phyloP scores from a whole-genome alignment of 2,888 invertebrate species.

The Rhagophthalmus giganteus region DNA sequence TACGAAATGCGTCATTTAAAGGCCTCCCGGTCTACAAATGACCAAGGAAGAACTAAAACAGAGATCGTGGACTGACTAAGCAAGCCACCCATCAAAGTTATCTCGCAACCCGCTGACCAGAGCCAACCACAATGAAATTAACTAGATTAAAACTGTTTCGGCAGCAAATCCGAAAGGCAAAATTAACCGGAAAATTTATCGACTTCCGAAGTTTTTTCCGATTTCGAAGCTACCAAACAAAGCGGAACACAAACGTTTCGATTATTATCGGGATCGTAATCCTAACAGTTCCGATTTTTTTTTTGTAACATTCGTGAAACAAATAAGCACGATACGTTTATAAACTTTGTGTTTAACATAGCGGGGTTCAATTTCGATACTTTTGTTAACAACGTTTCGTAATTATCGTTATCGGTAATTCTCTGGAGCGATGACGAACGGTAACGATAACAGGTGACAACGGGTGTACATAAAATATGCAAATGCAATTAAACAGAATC shows the following conservation, averaged over 20 bases:
- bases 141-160: constrained; percentile 26
- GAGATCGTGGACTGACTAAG: constrained; percentile 22
- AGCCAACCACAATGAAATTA: constrained; percentile 23
- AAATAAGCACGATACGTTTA: too few relatives aligned
- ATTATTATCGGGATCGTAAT: too few relatives aligned
- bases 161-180: constrained; percentile 17
- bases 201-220: neutral
- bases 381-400: too few relatives aligned
- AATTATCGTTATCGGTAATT: too few relatives aligned
- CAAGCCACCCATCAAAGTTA: constrained; percentile 29
- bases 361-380: too few relatives aligned
- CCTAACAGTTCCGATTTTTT: too few relatives aligned
- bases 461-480: too few relatives aligned
- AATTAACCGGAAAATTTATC: constrained; percentile 23
- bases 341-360: too few relatives aligned
- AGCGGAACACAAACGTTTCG: neutral
- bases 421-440: too few relatives aligned
- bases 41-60: constrained; percentile 6
- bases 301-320: too few relatives aligned
- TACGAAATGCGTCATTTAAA: constrained; percentile 1
- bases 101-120: constrained; percentile 25
- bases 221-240: neutral
- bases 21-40: constrained; percentile 5
- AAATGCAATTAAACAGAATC: too few relatives aligned
- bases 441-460: too few relatives aligned